A percentile compares a stretch with the other conserved stretches of the same genome.
phyloP scores from a whole-genome alignment of 2,888 invertebrate species.

The Pyrrhia umbra region DNA sequence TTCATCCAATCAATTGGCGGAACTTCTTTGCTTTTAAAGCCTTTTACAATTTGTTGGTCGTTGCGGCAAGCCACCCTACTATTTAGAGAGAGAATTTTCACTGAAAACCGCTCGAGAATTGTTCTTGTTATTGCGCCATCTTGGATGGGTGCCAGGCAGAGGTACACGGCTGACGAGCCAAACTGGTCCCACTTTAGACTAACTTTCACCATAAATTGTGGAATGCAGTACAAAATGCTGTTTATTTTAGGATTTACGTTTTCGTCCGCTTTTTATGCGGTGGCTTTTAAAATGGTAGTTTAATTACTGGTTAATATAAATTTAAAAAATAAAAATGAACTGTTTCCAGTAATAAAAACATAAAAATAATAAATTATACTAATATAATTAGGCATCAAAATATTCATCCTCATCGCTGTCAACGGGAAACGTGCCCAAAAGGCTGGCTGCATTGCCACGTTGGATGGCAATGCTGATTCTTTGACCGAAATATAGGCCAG shows the following conservation, averaged over 20 bases:
- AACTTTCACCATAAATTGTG: slow-evolving; percentile 55
- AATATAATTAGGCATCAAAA: no score
- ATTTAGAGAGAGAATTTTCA: slow-evolving; percentile 43
- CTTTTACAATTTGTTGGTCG: slow-evolving; percentile 9
- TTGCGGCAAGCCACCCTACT: slow-evolving; percentile 19
- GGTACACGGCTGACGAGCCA: slow-evolving; percentile 57
- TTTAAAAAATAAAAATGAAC: no score
- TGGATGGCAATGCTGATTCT: no score
- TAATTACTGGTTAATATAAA: no score
- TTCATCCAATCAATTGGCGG: slow-evolving; percentile 7
- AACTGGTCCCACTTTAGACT: slow-evolving; percentile 21
- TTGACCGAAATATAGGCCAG: no score
- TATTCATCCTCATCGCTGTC: no score
- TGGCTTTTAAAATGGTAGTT: not conserved
- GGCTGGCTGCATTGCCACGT: no score
- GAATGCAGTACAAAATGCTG: slow-evolving; percentile 45
- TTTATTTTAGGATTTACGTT: slow-evolving; percentile 40
- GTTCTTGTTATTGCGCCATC: slow-evolving; percentile 39
- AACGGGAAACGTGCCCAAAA: no score
- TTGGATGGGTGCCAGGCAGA: slow-evolving; percentile 54
- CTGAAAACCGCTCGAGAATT: slow-evolving; percentile 31
- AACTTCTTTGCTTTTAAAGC: slow-evolving; percentile 9
- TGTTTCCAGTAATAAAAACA: no score
- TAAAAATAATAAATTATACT: no score
- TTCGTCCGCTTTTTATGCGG: not conserved